Evolutionary conservation across 2,888 invertebrate species (phyloP), one percentile per base, ranked within the genome.

Genomic region (Eueremaeus valkanovi): DNA sequence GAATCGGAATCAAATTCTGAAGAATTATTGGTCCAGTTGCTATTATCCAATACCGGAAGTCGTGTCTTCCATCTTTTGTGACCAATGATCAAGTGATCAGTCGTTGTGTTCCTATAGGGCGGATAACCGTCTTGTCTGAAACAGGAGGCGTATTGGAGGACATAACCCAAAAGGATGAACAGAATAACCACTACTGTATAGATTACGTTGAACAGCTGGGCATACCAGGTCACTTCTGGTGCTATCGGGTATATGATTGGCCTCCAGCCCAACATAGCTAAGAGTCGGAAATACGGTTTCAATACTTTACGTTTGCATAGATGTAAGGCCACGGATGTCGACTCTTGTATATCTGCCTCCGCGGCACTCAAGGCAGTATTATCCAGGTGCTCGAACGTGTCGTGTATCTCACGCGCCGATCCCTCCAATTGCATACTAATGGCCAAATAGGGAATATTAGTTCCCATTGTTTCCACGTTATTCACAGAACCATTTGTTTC

Each of bases 261-360:
- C 79, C 91, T 87, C 78, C 92, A 84, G 21, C 92, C 92, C 63
- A 79, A 76, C 63, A 91, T 84, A 36, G 89, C 89, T 79, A 92
- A 83, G 6, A 92, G 85, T 79, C 89, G 87, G 79, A 92, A 84
- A 83, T 92, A 92, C 0, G 92, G 92, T 49, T 88, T 86, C 75
- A 92, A 85, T 82, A 92, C 90, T 88, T 90, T 91, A 75, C 88
- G 88, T 85, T 92, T 91, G 85, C 92, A 92, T 18, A 70, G 66
- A 40, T 73, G 42, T 27, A 77, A 31, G 24, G 76, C 63, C 29
- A 61, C 73, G 18, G 77, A 61, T 13, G 73, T 75, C 3, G 75
- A 77, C 40, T 73, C 63, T 42, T 76, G 70, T n/a, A 75, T 36
- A 21, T 33, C 36, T 18, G n/a, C 21, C 11, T 66, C 66, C 1